Evolutionary conservation across 92 coral and sea anemone species (phyloP).

Genomic region (Umimayanthus kanabou): DNA sequence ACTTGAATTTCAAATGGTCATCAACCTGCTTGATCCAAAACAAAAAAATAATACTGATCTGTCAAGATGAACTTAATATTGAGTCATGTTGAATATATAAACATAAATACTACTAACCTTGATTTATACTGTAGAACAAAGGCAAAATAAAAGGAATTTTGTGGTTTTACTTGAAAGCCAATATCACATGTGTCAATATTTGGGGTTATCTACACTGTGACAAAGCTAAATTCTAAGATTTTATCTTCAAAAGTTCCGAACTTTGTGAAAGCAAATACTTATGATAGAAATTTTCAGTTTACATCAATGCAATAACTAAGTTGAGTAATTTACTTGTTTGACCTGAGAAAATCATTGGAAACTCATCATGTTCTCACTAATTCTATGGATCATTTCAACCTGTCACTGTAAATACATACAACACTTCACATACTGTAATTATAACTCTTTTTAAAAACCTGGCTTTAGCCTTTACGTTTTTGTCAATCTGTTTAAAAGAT

Average conservation of each 20-base stretch:
- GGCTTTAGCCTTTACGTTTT: neutral
- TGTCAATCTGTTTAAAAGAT: neutral
- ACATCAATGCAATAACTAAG: neutral
- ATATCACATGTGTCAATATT: slow-evolving; percentile 3
- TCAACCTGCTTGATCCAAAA: neutral
- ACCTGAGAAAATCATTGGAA: neutral
- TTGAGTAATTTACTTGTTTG: neutral
- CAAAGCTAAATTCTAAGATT: slow-evolving; percentile 2
- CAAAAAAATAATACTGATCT: too few relatives aligned
- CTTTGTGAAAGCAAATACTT: neutral
- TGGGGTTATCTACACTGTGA: neutral
- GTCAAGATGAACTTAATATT: neutral
- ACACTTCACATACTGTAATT: too few relatives aligned
- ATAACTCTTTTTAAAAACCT: too few relatives aligned
- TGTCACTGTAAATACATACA: too few relatives aligned
- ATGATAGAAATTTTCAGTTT: neutral
- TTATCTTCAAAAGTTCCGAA: neutral
- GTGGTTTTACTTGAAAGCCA: neutral
- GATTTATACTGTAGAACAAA: neutral
- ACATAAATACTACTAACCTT: neutral
- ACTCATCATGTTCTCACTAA: neutral
- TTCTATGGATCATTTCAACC: neutral
- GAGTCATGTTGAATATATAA: neutral
- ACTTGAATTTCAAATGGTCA: neutral
- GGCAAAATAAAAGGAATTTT: neutral